These are phyloP conservation scores for Hypomecis atomaria DNA, from an alignment of 2,888 invertebrate genomes.

Conservation along the genomic window DNA sequence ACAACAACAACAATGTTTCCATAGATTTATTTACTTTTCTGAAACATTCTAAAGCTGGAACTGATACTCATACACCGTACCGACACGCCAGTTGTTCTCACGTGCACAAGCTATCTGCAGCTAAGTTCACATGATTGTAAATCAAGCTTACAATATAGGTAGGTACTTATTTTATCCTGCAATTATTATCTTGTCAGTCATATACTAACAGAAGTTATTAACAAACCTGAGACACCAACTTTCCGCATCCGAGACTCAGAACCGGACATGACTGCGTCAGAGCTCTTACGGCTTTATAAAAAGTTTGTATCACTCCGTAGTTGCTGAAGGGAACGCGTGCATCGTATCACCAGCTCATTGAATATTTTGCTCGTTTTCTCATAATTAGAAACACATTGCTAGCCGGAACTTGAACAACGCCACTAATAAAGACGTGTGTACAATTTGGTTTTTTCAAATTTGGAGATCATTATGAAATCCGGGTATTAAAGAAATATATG, in stretches of 20 bases:
- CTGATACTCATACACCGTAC: too few species aligned
- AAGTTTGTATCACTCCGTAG: slow-evolving; percentile 39
- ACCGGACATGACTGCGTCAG: slow-evolving; percentile 45
- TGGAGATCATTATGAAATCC: slow-evolving; percentile 16
- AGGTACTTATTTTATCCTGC: slow-evolving; percentile 5
- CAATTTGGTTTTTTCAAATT: slow-evolving; percentile 29
- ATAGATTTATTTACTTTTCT: too few species aligned
- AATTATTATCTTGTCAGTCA: neutral
- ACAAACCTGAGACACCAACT: slow-evolving; percentile 30
- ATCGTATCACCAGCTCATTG: slow-evolving; percentile 36
- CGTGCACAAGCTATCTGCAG: too few species aligned
- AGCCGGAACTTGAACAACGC: slow-evolving; percentile 58
- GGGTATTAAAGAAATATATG: neutral
- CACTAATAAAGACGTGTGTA: slow-evolving; percentile 43
- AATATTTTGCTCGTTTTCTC: slow-evolving; percentile 51
- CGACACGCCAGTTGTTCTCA: too few species aligned
- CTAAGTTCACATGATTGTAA: too few species aligned
- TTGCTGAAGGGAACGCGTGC: slow-evolving; percentile 39
- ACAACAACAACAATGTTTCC: too few species aligned
- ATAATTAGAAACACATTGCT: slow-evolving; percentile 54
- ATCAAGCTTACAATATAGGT: neutral
- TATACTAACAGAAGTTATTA: slow-evolving; percentile 6
- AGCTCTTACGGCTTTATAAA: slow-evolving; percentile 35
- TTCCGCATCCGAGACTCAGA: slow-evolving; percentile 35
- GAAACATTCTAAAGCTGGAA: too few species aligned